phyloP scores from a whole-genome alignment of 2,888 invertebrate species.

The Zaprionus obscuricornis region DNA sequence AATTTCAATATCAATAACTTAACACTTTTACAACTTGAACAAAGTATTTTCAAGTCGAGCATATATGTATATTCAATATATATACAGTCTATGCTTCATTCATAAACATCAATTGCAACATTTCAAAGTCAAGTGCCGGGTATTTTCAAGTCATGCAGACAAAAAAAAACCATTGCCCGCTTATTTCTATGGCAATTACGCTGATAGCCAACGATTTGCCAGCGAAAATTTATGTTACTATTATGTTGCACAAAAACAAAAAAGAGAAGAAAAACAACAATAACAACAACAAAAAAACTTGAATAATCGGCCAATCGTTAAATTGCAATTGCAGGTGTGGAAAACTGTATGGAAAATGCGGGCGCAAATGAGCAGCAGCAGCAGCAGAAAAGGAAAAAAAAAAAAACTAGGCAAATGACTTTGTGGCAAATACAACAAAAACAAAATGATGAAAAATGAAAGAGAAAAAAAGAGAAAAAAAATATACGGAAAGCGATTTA shows the following conservation, averaged over 20 bases:
- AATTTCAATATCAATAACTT: too few relatives aligned
- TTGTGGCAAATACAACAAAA: slow-evolving; percentile 22
- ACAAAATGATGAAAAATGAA: not conserved
- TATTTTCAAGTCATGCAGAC: too few relatives aligned
- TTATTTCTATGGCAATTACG: slow-evolving; percentile 41
- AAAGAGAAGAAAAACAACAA: not conserved
- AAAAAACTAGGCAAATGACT: slow-evolving; percentile 28
- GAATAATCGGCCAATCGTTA: slow-evolving; percentile 37
- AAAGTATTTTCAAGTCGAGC: too few relatives aligned
- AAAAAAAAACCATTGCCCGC: too few relatives aligned
- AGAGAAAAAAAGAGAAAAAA: not conserved
- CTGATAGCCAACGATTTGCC: slow-evolving; percentile 40
- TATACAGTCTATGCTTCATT: too few relatives aligned
- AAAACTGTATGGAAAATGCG: slow-evolving; percentile 38
- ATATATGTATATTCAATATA: too few relatives aligned
- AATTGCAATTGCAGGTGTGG: slow-evolving; percentile 35
- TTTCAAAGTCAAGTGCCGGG: too few relatives aligned
- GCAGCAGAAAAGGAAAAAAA: not conserved
- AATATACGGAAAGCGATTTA: slow-evolving; percentile 7
- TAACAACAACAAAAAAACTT: slow-evolving; percentile 15
- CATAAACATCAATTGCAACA: too few relatives aligned
- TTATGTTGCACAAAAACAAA: slow-evolving; percentile 11
- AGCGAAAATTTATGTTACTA: slow-evolving; percentile 41
- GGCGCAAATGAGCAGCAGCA: slow-evolving; percentile 4
- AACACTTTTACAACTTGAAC: too few relatives aligned